A percentile compares a stretch with the other conserved stretches of the same genome.
phyloP scores from a whole-genome alignment of 2,113 vertebrate species.

The Notechis scutatus region DNA sequence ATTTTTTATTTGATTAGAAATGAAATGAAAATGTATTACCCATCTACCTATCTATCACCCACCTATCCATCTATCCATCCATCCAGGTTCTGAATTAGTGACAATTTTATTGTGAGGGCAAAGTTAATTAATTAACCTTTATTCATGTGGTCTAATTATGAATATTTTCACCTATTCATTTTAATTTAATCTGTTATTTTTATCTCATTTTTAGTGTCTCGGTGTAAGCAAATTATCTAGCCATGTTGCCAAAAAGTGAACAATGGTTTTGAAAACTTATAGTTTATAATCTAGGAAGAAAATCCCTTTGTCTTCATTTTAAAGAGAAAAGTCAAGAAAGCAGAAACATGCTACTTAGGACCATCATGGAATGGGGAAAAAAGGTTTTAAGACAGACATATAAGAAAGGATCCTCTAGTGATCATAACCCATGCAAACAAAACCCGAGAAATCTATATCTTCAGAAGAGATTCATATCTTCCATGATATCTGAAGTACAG shows the following conservation, averaged over 20 bases:
- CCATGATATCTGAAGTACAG: not conserved
- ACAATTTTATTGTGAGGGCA: not conserved
- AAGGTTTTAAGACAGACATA: not conserved
- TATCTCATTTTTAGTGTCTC: not conserved
- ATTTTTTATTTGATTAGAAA: not conserved
- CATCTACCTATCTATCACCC: not conserved
- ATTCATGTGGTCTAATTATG: not conserved
- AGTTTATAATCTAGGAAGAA: not conserved
- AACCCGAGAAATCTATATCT: not conserved
- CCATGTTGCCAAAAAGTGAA: not conserved
- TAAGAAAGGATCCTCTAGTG: not conserved
- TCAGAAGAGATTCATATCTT: not conserved
- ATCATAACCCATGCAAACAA: not conserved
- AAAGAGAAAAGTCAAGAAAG: not conserved
- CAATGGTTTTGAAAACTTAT: not conserved
- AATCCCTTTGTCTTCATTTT: not conserved
- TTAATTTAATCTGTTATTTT: constrained; percentile 4
- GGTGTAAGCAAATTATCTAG: not conserved
- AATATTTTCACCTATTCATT: not conserved
- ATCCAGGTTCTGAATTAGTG: not conserved
- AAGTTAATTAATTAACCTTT: not conserved
- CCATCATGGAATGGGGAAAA: not conserved
- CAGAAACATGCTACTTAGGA: not conserved
- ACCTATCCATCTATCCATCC: not conserved
- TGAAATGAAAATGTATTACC: not conserved